Base-by-base conservation (phyloP, 1,140 invertebrate genomes). In the Drosophila obscura region DNA sequence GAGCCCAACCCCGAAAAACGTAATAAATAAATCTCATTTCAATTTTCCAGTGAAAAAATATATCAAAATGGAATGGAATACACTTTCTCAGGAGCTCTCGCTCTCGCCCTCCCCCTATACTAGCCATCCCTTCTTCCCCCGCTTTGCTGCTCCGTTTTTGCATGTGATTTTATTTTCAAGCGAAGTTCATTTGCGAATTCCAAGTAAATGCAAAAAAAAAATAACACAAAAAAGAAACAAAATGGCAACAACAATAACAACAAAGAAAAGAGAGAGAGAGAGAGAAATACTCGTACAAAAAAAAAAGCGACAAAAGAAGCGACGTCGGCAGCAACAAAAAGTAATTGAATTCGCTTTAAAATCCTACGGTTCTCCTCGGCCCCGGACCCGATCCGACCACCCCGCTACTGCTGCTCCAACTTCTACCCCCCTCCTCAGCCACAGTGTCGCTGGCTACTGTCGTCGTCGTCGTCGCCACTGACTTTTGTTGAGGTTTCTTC, bases 331-430 rank as follows among this genome's bases (percentile, higher is more conserved):
- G 64, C 81, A 78, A 88, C 82, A 79, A 87, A 82, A 88, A 83
- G 84, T 88, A 88, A 88, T 88, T 88, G 83, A 88, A 88, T 88
- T 88, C 83, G 76, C 84, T 84, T 89, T 88, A 88, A 88, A 88
- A 87, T 76, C 83, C 81, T 81, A 68, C 77, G 59, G 49, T 39
- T 39, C 35, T 39, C 35, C 35, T 13, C 35, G 35, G 35, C 35
- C 35, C 35, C 35, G 11, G 11, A 39, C 35, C 35, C 35, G 35
- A 39, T 39, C 60, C 52, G 8, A 15, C 35, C 35, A 7, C 26
- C 35, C 48, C 2, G 26, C 49, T 1, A 50, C 45, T n/a, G 24
- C 43, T 64, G 24, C 16, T 50, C 5, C 26, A 6, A 28, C 66
- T 48, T 11, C 35, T 51, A 5, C 6, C 28, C 28, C 48, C 39